A percentile compares a stretch with the other conserved stretches of the same genome.
Evolutionary conservation across 2,797 vertebrate genomes (phyloP).

Genomic region (Leptatherina wallacei): DNA sequence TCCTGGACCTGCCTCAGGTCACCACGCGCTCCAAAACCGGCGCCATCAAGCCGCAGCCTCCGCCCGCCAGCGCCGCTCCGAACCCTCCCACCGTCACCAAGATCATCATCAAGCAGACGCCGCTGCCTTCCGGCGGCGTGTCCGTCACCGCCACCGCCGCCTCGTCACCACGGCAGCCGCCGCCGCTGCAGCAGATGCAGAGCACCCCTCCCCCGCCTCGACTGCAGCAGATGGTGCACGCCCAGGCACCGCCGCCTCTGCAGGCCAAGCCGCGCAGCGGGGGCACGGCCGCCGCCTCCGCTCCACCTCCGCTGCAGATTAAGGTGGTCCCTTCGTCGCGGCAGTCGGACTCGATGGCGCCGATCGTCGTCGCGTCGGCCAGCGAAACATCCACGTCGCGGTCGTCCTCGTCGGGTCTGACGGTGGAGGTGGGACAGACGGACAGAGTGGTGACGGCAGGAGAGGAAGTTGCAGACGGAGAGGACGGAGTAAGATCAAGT

Average conservation of each 20-base stretch:
- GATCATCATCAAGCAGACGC: slow-evolving; percentile 89
- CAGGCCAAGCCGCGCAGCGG: slow-evolving; percentile 85
- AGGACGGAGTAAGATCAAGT: slow-evolving; percentile 67
- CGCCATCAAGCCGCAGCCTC: slow-evolving; percentile 79
- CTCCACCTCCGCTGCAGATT: slow-evolving; percentile 88
- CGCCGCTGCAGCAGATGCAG: slow-evolving; percentile 91
- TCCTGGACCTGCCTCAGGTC: slow-evolving; percentile 84
- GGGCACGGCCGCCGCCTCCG: slow-evolving; percentile 59
- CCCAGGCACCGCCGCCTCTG: slow-evolving; percentile 88
- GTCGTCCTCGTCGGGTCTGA: slow-evolving; percentile 50
- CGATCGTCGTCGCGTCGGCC: slow-evolving; percentile 78
- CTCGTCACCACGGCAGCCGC: slow-evolving; percentile 83
- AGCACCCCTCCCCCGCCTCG: slow-evolving; percentile 84
- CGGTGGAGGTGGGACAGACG: slow-evolving; percentile 73
- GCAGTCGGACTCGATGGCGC: slow-evolving; percentile 70
- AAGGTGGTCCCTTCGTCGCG: slow-evolving; percentile 83
- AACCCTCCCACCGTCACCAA: slow-evolving; percentile 83
- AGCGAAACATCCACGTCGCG: slow-evolving; percentile 37
- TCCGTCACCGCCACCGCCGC: slow-evolving; percentile 60
- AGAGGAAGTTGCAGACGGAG: slow-evolving; percentile 63
- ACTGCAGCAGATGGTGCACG: slow-evolving; percentile 87
- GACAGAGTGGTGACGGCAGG: slow-evolving; percentile 56
- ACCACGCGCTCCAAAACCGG: slow-evolving; percentile 83
- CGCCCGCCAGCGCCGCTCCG: slow-evolving; percentile 55
- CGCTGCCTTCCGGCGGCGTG: slow-evolving; percentile 72